Evolutionary conservation across 2,888 invertebrate genomes (phyloP), one percentile per base, ranked within the genome.

Genomic region (Pyrochroa serraticornis): DNA sequence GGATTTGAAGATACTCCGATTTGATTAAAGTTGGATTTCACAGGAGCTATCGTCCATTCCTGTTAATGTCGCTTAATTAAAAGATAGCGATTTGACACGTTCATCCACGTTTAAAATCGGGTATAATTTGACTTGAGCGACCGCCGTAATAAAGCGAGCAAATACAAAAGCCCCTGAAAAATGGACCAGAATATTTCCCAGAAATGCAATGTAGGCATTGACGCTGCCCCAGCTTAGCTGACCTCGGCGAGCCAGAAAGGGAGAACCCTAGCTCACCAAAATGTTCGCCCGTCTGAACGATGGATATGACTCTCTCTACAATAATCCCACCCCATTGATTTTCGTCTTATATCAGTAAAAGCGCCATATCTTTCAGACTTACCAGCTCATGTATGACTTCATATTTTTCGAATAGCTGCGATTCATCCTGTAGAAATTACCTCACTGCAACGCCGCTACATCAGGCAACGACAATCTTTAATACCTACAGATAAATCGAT

Each of bases 151-250:
- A 60, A 55, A 60, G 48, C 41, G 55, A 34, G 45, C 22, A 55
- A 55, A 60, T 52, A 50, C 51, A 47, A 51, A 58, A 60, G 55
- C 60, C 52, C 37, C 38, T 60, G 51, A 60, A 60, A 60, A 60
- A 60, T 60, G 51, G 34, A 38, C 34, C 9, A 31, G 46, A 55
- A 55, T 55, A 51, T 60, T 55, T 60, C 35, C 36, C 46, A 47
- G 47, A 47, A 59, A 48, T 59, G 54, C 59, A 59, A 45, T 59
- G 59, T 54, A 58, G 58, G 53, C 51, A 57, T 46, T 41, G 51
- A 38, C 32, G 44, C 37, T 45, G 46, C 50, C 45, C 47, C 42
- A 38, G 59, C 60, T 60, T 60, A 60, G 42, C 60, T 55, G 55
- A 51, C 54, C 54, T 50, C 45, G 22, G 31, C 44, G 44, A 12